Evolutionary conservation across 1,140 invertebrate genomes (phyloP).

Genomic region (Thaumatotibia leucotreta): DNA sequence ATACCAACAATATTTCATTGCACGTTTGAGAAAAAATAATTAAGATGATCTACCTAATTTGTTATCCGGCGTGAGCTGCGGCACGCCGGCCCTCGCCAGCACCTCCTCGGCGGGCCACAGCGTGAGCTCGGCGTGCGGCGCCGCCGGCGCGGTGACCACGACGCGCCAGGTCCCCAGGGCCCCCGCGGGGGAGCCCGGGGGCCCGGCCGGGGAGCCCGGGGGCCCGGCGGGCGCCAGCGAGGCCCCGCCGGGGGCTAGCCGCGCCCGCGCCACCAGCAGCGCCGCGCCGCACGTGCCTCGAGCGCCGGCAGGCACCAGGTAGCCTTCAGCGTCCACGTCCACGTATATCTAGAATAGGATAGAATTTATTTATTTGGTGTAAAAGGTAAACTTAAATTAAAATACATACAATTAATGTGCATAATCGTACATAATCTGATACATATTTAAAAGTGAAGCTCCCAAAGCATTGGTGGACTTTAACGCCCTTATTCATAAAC

Average conservation of each 20-base stretch:
- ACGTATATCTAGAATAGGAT: constrained; percentile 30
- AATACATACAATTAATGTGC: too few relatives aligned
- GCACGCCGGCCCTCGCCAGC: constrained; percentile 83
- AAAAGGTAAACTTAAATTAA: background rate
- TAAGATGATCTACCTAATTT: constrained; percentile 80
- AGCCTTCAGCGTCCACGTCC: constrained; percentile 26
- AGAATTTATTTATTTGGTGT: background rate
- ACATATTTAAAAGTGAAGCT: too few relatives aligned
- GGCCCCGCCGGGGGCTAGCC: background rate
- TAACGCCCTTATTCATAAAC: too few relatives aligned
- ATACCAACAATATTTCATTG: too few relatives aligned
- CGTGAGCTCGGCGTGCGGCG: constrained; percentile 45
- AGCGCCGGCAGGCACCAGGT: constrained; percentile 24
- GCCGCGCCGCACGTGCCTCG: constrained; percentile 22
- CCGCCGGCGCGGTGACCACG: background rate
- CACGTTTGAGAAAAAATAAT: too few relatives aligned
- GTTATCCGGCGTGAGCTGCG: constrained; percentile 87
- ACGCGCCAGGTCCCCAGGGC: constrained; percentile 24
- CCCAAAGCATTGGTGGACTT: too few relatives aligned
- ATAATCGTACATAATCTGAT: too few relatives aligned
- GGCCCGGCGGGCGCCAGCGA: constrained; percentile 24
- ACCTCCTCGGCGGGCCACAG: constrained; percentile 91
- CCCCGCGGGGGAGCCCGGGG: constrained; percentile 26
- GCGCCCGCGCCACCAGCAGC: constrained; percentile 16
- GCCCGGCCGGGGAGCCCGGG: constrained; percentile 13